phyloP scores from a whole-genome alignment of 2,113 vertebrate species.

The Mus musculus region DNA sequence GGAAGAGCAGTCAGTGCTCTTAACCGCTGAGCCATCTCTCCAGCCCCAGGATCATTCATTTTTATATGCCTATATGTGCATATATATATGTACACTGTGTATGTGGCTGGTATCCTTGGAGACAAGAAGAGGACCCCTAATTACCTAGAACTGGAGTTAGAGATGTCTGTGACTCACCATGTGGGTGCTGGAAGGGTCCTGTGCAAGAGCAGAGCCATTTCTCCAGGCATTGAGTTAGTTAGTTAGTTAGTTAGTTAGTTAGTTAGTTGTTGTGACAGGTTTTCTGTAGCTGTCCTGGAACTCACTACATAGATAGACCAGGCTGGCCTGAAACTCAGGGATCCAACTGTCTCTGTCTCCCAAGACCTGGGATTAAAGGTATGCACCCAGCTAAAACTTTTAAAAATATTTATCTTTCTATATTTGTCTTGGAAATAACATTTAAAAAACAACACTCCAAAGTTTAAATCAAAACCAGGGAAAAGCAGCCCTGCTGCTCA shows the following conservation, averaged over 20 bases:
- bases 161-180: not conserved
- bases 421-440: slow-evolving; percentile 1
- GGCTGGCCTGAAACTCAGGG: not conserved
- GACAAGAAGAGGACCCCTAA: not conserved
- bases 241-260: not conserved
- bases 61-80: not conserved
- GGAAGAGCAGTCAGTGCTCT: too few species aligned
- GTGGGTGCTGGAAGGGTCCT: not conserved
- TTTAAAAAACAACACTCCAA: slow-evolving; percentile 50
- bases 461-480: slow-evolving; percentile 6
- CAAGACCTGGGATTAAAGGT: not conserved
- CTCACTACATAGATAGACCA: not conserved
- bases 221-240: not conserved
- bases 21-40: too few species aligned
- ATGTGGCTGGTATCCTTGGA: not conserved
- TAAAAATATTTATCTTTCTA: not conserved
- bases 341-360: not conserved
- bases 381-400: not conserved
- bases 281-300: not conserved
- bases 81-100: not conserved
- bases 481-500: not conserved
- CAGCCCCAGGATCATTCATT: not conserved
- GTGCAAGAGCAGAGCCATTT: not conserved
- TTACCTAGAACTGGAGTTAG: not conserved
- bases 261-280: not conserved